Evolutionary conservation across 2,888 invertebrate genomes (phyloP).

Genomic region (Minunthozetes semirufus): DNA sequence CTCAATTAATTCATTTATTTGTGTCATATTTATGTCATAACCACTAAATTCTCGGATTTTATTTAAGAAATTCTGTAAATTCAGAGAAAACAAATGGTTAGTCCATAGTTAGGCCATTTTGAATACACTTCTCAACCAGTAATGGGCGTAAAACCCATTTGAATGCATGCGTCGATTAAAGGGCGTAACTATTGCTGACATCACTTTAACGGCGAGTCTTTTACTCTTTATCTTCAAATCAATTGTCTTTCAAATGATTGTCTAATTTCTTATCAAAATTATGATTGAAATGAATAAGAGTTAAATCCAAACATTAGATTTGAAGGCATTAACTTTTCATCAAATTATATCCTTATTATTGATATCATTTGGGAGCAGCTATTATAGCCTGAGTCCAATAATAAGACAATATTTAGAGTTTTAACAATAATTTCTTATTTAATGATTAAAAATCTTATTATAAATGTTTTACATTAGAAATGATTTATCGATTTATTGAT

Average conservation of each 20-base stretch:
- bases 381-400: no score
- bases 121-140: not conserved
- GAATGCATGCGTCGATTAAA: conserved; percentile 31
- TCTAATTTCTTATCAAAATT: not conserved
- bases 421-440: not conserved
- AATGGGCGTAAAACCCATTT: conserved; percentile 19
- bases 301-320: no score
- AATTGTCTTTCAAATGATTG: not conserved
- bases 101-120: conserved; percentile 18
- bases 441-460: conserved; percentile 6
- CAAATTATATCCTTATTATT: no score
- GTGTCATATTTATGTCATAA: no score
- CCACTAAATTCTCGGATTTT: no score
- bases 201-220: not conserved
- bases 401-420: not conserved
- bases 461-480: conserved; percentile 20
- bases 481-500: not conserved
- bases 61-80: not conserved
- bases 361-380: no score
- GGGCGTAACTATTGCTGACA: conserved; percentile 16
- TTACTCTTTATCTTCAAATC: not conserved
- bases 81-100: not conserved
- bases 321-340: no score
- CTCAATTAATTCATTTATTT: not conserved
- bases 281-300: not conserved